A percentile compares a stretch with the other conserved stretches of the same genome.
Conservation (phyloP, 1,140 invertebrate species). For the Drosophila neocordata region DNA sequence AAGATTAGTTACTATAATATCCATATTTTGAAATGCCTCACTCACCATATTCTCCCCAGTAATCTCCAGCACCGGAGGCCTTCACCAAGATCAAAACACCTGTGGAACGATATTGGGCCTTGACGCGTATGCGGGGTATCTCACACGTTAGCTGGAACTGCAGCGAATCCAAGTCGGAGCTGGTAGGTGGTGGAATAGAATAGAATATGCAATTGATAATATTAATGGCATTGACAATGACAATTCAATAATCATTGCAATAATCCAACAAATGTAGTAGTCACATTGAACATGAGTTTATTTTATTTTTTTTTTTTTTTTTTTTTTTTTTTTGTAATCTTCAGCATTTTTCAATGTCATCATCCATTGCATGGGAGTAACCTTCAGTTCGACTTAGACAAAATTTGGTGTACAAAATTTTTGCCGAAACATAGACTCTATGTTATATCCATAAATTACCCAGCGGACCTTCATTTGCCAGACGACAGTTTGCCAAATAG, state of each 20-base stretch:
- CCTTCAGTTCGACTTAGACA: conserved; percentile 1
- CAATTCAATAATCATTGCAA: conserved; percentile 38
- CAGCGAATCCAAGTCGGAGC: conserved; percentile 88
- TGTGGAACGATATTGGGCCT: conserved; percentile 89
- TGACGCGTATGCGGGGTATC: conserved; percentile 90
- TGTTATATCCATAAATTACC: neutral
- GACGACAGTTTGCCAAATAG: neutral
- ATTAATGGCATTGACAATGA: conserved; percentile 72
- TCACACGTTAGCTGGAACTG: conserved; percentile 90
- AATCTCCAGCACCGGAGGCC: conserved; percentile 91
- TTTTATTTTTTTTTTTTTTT: conserved; percentile 15
- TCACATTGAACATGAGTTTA: neutral
- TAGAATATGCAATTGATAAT: conserved; percentile 10
- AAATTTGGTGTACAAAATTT: conserved; percentile 40
- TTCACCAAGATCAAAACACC: conserved; percentile 90
- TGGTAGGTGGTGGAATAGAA: conserved; percentile 77
- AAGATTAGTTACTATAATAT: neutral
- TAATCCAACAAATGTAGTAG: neutral
- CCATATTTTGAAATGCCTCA: conserved; percentile 11
- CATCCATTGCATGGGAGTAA: neutral
- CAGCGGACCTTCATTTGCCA: neutral
- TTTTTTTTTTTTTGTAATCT: conserved; percentile 1
- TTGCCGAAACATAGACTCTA: neutral
- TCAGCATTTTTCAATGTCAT: conserved; percentile 44
- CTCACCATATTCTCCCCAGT: conserved; percentile 93